Percentiles rank a stretch among this genome's conserved stretches.
These are phyloP conservation scores for Ceratosolen solmsi DNA, from an alignment of 1,140 invertebrate genomes.

Conservation along the genomic window DNA sequence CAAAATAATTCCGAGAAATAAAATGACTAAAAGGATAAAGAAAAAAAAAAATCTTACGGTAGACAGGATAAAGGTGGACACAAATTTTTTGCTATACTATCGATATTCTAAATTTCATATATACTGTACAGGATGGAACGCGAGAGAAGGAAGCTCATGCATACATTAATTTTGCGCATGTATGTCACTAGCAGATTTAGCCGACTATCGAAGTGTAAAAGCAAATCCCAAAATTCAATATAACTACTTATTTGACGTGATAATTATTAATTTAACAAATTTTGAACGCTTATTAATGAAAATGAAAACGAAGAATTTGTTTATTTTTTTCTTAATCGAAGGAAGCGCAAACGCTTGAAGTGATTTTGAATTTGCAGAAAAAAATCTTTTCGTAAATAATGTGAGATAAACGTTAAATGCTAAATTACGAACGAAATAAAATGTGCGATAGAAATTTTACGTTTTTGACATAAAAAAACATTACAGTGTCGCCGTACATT, in stretches of 20 bases:
- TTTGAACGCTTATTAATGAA: background rate
- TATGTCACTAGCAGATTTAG: slow-evolving; percentile 3
- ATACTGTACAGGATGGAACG: slow-evolving; percentile 42
- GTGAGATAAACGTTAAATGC: background rate
- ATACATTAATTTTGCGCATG: slow-evolving; percentile 42
- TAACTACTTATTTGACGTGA: slow-evolving; percentile 9
- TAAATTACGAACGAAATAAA: slow-evolving; percentile 18
- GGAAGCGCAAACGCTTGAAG: background rate
- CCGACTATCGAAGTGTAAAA: background rate
- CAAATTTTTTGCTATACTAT: slow-evolving; percentile 26
- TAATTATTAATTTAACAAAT: background rate
- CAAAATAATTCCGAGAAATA: slow-evolving; percentile 23
- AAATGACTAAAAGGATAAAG: slow-evolving; percentile 26
- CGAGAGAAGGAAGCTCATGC: slow-evolving; percentile 40
- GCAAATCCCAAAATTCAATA: background rate
- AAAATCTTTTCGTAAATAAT: slow-evolving; percentile 7
- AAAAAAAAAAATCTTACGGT: slow-evolving; percentile 19
- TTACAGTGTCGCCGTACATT: slow-evolving; percentile 18
- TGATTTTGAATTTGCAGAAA: slow-evolving; percentile 10
- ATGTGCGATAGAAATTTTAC: slow-evolving; percentile 6
- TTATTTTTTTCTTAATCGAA: slow-evolving; percentile 10
- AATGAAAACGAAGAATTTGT: background rate
- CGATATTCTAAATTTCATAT: slow-evolving; percentile 33
- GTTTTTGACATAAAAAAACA: slow-evolving; percentile 22
- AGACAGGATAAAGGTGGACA: slow-evolving; percentile 16